These are phyloP conservation scores for Eospalax fontanierii DNA, from an alignment of 2,797 vertebrate genomes.

Conservation along the genomic window DNA sequence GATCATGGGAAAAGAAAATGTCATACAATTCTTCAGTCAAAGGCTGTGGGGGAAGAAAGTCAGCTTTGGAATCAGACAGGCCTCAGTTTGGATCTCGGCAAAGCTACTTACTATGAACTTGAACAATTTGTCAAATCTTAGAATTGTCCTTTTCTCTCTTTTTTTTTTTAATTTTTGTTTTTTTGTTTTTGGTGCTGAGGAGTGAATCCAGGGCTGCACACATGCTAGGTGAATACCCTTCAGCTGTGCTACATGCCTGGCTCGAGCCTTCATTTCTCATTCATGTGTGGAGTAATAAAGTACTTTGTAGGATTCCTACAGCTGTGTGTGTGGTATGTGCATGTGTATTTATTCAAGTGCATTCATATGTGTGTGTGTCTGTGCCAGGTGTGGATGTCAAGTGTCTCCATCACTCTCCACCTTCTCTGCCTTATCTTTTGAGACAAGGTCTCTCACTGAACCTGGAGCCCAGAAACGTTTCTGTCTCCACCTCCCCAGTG, in stretches of 20 bases:
- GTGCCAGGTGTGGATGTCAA: too few species aligned
- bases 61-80: constrained; percentile 13
- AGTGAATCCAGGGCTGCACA: not conserved
- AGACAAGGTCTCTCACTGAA: not conserved
- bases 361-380: not conserved
- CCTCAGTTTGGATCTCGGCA: constrained; percentile 30
- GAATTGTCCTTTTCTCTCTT: constrained; percentile 16
- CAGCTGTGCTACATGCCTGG: not conserved
- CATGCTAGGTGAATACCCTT: not conserved
- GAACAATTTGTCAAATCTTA: not conserved
- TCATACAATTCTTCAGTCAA: constrained; percentile 10
- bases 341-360: too few species aligned
- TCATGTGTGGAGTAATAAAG: constrained; percentile 31
- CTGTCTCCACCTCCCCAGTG: not conserved
- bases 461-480: not conserved
- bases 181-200: not conserved
- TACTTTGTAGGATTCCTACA: not conserved
- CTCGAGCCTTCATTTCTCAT: constrained; percentile 21
- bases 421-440: not conserved
- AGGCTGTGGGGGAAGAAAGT: constrained; percentile 2
- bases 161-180: not conserved
- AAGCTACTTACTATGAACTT: not conserved
- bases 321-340: not conserved
- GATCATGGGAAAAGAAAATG: not conserved
- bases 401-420: not conserved